A percentile compares a stretch with the other conserved stretches of the same genome.
phyloP scores from a whole-genome alignment of 2,888 invertebrate species.

The Molorchus minor region DNA sequence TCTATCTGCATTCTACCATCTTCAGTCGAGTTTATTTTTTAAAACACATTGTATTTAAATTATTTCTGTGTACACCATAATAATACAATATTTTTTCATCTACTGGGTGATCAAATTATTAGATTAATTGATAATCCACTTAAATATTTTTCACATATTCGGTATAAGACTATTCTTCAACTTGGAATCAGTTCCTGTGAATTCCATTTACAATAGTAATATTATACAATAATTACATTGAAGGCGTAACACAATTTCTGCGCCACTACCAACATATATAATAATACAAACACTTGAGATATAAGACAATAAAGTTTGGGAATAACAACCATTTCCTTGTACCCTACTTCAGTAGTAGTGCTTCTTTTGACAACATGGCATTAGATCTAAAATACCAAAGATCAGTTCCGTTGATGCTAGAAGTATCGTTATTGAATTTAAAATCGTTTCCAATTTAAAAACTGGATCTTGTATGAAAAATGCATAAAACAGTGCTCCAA shows the following conservation, averaged over 20 bases:
- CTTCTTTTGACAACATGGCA: conserved; percentile 48
- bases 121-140: too few species aligned
- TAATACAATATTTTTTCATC: too few species aligned
- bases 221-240: neutral
- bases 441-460: conserved; percentile 50
- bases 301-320: too few species aligned
- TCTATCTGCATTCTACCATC: too few species aligned
- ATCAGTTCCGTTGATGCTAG: conserved; percentile 48
- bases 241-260: neutral
- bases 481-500: conserved; percentile 46
- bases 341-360: conserved; percentile 45
- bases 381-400: conserved; percentile 48
- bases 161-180: neutral
- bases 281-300: too few species aligned
- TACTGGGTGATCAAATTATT: too few species aligned
- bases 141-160: too few species aligned
- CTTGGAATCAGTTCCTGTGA: neutral
- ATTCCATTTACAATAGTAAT: neutral
- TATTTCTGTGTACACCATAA: too few species aligned
- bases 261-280: neutral
- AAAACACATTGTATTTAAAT: too few species aligned
- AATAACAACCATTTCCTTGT: neutral
- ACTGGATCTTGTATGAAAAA: conserved; percentile 50
- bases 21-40: too few species aligned
- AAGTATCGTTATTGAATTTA: conserved; percentile 47